These are phyloP conservation scores for Thamnaconus septentrionalis DNA, from an alignment of 2,113 vertebrate species.

Conservation along the genomic window DNA sequence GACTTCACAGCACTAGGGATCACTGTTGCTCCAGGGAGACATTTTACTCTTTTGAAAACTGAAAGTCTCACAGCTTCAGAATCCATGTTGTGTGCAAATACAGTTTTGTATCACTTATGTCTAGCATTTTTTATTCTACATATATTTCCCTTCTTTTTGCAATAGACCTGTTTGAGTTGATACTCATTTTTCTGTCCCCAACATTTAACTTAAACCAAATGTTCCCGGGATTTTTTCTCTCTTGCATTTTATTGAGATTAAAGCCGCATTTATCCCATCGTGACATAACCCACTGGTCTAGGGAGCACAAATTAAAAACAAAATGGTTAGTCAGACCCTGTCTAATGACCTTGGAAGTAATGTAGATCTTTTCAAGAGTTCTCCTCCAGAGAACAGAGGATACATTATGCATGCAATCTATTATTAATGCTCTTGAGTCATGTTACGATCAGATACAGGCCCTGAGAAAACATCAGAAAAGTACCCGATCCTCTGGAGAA, in stretches of 20 bases:
- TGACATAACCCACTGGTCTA: neutral
- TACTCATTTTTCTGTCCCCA: too few species aligned
- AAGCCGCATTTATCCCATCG: neutral
- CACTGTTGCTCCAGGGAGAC: conserved; percentile 57
- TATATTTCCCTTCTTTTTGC: too few species aligned
- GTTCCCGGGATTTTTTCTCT: neutral
- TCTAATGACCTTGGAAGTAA: conserved; percentile 61
- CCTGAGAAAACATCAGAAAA: conserved; percentile 52
- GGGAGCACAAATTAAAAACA: neutral
- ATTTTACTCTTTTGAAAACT: too few species aligned
- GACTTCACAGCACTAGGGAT: conserved; percentile 47
- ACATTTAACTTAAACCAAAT: too few species aligned
- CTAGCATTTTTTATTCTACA: too few species aligned
- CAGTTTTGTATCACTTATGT: too few species aligned
- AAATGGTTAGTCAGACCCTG: conserved; percentile 24
- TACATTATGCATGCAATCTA: conserved; percentile 78
- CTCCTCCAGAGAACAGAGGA: conserved; percentile 51
- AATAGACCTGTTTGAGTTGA: too few species aligned
- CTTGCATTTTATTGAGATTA: too few species aligned
- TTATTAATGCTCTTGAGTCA: conserved; percentile 78
- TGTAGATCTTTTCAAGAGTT: conserved; percentile 58
- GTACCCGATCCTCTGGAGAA: conserved; percentile 22
- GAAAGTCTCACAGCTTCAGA: conserved; percentile 17
- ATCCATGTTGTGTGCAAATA: neutral
- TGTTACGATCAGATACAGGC: conserved; percentile 69